Base-by-base conservation (phyloP, 2,888 invertebrate species). In the Volucella inflata region DNA sequence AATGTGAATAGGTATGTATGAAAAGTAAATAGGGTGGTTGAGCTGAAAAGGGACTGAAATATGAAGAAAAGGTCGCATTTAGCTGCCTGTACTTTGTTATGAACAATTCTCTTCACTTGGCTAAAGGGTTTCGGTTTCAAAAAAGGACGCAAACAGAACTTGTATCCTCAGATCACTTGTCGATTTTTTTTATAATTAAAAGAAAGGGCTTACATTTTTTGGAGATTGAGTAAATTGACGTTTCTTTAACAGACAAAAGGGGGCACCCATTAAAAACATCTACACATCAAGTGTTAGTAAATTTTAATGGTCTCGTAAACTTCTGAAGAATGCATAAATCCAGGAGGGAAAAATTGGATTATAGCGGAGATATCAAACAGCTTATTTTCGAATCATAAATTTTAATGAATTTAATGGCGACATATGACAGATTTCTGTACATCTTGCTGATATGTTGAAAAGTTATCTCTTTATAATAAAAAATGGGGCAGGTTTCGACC, bases 341-440 rank as follows among this genome's bases (percentile, higher is more conserved):
- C 38, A 12, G 38, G n/a, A 8, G n/a, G 46, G 36, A 48, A 46
- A 46, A 46, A 46, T 36, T 36, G 6, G 16, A 46, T 36, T 36
- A 64, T 48, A 48, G 40, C 16, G 38, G 16, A 50, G 50, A 36
- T 17, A 48, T 50, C 16, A 64, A 64, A 17, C 42, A 42, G 14
- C 59, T 2, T 11, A 50, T 50, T 38, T 16, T 1, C 10, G 6
- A 36, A 40, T 12, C 10, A 14, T 57, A 57, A 57, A 57, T 40
- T 14, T 14, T 4, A 57, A 59, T 38, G 40, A 59, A 38, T 36
- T 36, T 38, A 38, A 57, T 57, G 59, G 40, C 42, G 40, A 59
- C 40, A 38, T 11, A 1, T 11, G 17, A 59, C 16, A 6, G 17
- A 40, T 40, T 59, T 40, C 40, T 16, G 17, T 40, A 4, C 40